These are phyloP conservation scores for Yponomeuta plumbellus DNA, from an alignment of 2,888 invertebrate species.

Conservation along the genomic window DNA sequence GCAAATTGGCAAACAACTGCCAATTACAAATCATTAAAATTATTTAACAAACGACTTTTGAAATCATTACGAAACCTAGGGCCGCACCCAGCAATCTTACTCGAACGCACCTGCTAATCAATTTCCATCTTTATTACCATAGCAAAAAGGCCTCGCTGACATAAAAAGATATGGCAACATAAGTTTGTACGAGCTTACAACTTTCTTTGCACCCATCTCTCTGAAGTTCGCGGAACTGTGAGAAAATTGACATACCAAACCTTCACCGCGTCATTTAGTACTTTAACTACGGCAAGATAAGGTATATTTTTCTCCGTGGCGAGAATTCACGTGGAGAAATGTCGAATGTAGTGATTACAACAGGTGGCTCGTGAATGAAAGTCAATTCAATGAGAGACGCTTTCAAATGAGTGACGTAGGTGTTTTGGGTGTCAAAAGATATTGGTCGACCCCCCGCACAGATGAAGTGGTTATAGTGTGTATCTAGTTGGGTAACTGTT, in stretches of 20 bases:
- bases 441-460: neutral
- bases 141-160: neutral
- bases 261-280: neutral
- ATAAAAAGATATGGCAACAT: neutral
- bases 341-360: conserved; percentile 1
- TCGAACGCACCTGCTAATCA: neutral
- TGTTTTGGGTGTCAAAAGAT: neutral
- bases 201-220: conserved; percentile 40
- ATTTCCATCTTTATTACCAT: neutral
- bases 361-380: neutral
- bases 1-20: neutral
- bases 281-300: neutral
- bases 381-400: conserved; percentile 1
- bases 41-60: neutral
- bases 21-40: conserved; percentile 2
- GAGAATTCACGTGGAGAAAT: neutral
- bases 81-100: neutral
- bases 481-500: neutral
- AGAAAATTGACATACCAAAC: conserved; percentile 23
- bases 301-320: neutral
- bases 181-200: conserved; percentile 26
- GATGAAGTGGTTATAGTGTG: neutral
- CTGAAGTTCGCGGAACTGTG: conserved; percentile 29
- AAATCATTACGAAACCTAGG: neutral
- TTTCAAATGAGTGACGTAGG: neutral